phyloP scores from a whole-genome alignment of 2,113 vertebrate species.

The Beaufortia kweichowensis region DNA sequence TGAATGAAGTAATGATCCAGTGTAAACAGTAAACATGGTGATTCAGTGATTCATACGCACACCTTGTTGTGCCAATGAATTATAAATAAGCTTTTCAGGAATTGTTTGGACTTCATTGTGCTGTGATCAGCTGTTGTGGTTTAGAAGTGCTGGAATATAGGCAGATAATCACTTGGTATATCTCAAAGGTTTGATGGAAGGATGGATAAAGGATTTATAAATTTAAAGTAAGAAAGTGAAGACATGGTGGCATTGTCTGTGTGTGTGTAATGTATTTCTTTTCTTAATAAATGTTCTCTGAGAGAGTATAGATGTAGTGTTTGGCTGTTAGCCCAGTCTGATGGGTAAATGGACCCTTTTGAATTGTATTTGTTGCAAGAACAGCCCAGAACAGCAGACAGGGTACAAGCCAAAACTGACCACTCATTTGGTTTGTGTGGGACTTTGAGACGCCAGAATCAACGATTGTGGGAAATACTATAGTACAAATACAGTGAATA shows the following conservation, averaged over 20 bases:
- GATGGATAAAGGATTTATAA: not conserved
- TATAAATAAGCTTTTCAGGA: slow-evolving; percentile 45
- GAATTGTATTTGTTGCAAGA: slow-evolving; percentile 6
- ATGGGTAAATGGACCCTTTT: slow-evolving; percentile 17
- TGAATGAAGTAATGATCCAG: no score
- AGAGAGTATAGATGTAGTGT: not conserved
- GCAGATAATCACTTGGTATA: slow-evolving; percentile 6
- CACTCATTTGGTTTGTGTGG: not conserved
- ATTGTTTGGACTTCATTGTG: slow-evolving; percentile 5
- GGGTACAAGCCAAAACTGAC: not conserved
- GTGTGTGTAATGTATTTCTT: not conserved
- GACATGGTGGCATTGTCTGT: not conserved
- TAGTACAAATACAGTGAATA: no score
- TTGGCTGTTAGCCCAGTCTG: slow-evolving; percentile 28
- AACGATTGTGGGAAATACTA: not conserved
- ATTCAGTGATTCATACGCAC: no score
- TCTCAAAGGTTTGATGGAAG: not conserved
- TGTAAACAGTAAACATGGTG: not conserved
- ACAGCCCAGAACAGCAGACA: not conserved
- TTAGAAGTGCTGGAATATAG: not conserved
- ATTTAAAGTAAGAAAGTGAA: not conserved
- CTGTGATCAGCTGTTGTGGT: slow-evolving; percentile 30
- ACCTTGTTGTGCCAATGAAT: not conserved
- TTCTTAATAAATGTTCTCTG: not conserved
- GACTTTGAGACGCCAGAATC: not conserved